These are phyloP conservation scores for Cryptocephalus primarius DNA, from an alignment of 2,888 invertebrate species.

Conservation along the genomic window DNA sequence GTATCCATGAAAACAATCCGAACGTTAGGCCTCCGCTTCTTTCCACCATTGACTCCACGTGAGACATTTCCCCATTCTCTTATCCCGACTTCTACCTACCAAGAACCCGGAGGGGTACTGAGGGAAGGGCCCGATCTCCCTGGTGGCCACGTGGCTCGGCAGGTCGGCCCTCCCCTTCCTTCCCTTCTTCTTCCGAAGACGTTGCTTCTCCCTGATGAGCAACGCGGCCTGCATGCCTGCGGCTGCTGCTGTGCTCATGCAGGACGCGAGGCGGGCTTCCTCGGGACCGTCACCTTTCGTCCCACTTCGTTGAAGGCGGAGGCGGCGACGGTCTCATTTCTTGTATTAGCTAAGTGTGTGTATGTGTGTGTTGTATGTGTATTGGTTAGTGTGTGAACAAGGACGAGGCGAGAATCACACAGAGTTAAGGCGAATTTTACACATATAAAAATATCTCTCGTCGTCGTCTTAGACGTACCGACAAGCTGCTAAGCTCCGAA, in stretches of 20 bases:
- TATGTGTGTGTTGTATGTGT: background rate
- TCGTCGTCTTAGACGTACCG: too few relatives aligned
- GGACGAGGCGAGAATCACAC: too few relatives aligned
- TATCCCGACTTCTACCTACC: constrained; percentile 25
- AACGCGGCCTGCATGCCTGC: constrained; percentile 88
- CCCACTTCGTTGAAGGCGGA: too few relatives aligned
- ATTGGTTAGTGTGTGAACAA: background rate
- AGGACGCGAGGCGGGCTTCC: constrained; percentile 11
- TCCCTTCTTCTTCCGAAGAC: constrained; percentile 71
- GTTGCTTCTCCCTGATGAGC: constrained; percentile 83
- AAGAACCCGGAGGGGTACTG: constrained; percentile 61
- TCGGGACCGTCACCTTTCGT: background rate
- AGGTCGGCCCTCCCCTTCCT: constrained; percentile 65
- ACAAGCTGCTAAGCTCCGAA: too few relatives aligned
- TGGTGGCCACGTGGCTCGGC: constrained; percentile 80
- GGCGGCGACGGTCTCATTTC: too few relatives aligned
- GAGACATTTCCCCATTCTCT: too few relatives aligned
- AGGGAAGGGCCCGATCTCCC: constrained; percentile 78
- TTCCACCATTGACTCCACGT: too few relatives aligned
- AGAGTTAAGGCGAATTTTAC: too few relatives aligned
- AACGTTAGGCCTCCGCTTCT: too few relatives aligned
- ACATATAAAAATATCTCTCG: too few relatives aligned
- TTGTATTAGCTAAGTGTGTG: background rate
- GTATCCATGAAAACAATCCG: too few relatives aligned
- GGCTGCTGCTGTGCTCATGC: constrained; percentile 40